Percentiles rank a stretch among this genome's conserved stretches.
Evolutionary conservation across 1,140 invertebrate species (phyloP).

Genomic region (Drosophila asahinai): DNA sequence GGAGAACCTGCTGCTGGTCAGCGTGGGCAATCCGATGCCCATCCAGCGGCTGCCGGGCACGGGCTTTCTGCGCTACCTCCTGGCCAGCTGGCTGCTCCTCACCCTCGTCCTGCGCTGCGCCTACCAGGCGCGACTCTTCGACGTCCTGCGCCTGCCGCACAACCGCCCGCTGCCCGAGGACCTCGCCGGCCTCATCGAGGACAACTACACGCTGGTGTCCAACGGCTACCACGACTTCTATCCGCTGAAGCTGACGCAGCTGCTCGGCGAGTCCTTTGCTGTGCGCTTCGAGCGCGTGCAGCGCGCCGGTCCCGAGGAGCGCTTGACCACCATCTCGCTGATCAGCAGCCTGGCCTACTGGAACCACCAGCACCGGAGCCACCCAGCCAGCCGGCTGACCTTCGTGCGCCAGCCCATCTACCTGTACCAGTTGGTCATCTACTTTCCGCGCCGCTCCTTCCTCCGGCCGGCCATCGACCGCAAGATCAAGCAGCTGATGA

Average conservation of each 20-base stretch:
- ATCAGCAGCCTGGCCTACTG: conserved; percentile 60
- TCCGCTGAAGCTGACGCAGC: conserved; percentile 28
- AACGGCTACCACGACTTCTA: conserved; percentile 63
- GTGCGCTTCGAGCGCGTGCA: conserved; percentile 29
- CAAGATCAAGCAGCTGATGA: conserved; percentile 61
- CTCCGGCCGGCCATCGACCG: conserved; percentile 55
- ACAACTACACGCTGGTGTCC: conserved; percentile 64
- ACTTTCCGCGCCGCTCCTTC: conserved; percentile 47
- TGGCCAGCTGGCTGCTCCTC: conserved; percentile 57
- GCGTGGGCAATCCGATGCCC: conserved; percentile 50
- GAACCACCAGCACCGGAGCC: conserved; percentile 35
- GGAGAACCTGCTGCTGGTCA: conserved; percentile 37
- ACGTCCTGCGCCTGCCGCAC: conserved; percentile 45
- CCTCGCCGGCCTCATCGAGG: conserved; percentile 20
- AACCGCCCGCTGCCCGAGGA: conserved; percentile 40
- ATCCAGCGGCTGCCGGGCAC: conserved; percentile 12
- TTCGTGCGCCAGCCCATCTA: conserved; percentile 60
- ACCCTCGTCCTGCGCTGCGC: conserved; percentile 62
- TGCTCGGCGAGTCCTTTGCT: conserved; percentile 24
- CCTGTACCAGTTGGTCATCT: conserved; percentile 64
- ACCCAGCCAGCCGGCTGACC: conserved; percentile 18
- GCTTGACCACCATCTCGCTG: conserved; percentile 57
- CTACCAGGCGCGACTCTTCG: conserved; percentile 68
- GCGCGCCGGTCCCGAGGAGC: background rate
- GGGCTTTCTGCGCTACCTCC: conserved; percentile 34